Base-by-base conservation (phyloP, 23 tunicate species). In the Phallusia fumigata region DNA sequence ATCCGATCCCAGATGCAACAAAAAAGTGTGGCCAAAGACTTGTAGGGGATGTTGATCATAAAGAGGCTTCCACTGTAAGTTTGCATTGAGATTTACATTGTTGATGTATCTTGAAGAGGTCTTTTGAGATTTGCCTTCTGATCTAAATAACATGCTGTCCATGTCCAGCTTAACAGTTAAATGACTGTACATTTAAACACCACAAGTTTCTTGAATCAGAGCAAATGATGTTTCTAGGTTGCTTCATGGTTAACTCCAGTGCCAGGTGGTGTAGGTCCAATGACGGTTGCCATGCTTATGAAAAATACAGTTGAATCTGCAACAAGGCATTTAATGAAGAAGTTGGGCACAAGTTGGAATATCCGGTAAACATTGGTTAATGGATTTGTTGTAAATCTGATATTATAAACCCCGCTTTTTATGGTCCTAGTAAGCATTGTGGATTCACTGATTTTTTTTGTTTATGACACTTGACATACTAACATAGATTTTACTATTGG, bases 281-380 rank as follows among this genome's bases (percentile, higher is more conserved):
- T 97, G 99, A 97, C 99, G 0, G 99, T 97, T 22, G 99, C 97
- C 36, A 97, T 97, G 99, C 76, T 97, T 64, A 93, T 97, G 97
- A 77, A 88, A 83, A 97, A 97, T 65, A 89, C 95, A 28, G 90
- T 93, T 19, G 91, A 97, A 78, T 82, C 94, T 44, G 97, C 97
- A 13, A 52, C 49, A 32, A 79, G 49, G 32, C 88, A 81, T 53
- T 50, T 94, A 19, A 87, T 82, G 0, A 89, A 83, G 74, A 44
- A 85, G 51, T 52, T 86, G 11, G 78, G 64, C 8, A 81, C 76
- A 21, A 34, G 40, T 19, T 94, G 98, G 98, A 74, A 85, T 47
- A 52, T 94, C 30, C 75, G 90, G 94, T 89, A 24, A 21, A 19
- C 13, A 2, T 45, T 36, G 69, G 47, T 10, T 6, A 58, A 22